These are phyloP conservation scores for Spea multiplicata DNA, from an alignment of 2,113 vertebrate species.

Conservation along the genomic window DNA sequence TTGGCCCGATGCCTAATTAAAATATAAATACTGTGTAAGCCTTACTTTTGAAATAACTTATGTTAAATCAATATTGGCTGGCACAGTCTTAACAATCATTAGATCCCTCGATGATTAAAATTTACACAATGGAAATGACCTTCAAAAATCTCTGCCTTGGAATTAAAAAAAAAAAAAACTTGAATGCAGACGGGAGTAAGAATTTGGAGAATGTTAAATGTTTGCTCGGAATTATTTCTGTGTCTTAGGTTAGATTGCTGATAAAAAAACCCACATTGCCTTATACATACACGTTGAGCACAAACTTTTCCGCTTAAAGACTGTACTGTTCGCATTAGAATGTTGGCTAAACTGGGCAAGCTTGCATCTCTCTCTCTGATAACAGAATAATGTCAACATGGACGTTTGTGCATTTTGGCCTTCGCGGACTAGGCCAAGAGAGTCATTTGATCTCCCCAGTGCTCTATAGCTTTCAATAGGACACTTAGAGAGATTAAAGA, in stretches of 20 bases:
- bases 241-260: neutral
- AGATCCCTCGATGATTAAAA: conserved; percentile 38
- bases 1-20: conserved; percentile 46
- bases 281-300: too few species aligned
- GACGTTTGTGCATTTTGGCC: too few species aligned
- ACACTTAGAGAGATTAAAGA: too few species aligned
- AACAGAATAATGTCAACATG: too few species aligned
- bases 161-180: neutral
- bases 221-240: neutral
- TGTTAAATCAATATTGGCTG: conserved; percentile 47
- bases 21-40: conserved; percentile 49
- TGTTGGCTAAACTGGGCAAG: too few species aligned
- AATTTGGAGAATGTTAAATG: neutral
- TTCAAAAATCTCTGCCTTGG: conserved; percentile 39
- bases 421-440: too few species aligned
- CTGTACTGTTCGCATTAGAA: too few species aligned
- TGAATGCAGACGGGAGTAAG: neutral
- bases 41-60: conserved; percentile 44
- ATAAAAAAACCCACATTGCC: too few species aligned
- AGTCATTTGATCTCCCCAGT: too few species aligned
- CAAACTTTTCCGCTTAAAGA: too few species aligned
- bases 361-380: too few species aligned
- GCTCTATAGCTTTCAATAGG: too few species aligned
- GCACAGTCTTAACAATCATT: conserved; percentile 40
- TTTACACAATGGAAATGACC: conserved; percentile 32